These are phyloP conservation scores for Mesaphorura yosii DNA, from an alignment of 1,140 invertebrate species.

Conservation along the genomic window DNA sequence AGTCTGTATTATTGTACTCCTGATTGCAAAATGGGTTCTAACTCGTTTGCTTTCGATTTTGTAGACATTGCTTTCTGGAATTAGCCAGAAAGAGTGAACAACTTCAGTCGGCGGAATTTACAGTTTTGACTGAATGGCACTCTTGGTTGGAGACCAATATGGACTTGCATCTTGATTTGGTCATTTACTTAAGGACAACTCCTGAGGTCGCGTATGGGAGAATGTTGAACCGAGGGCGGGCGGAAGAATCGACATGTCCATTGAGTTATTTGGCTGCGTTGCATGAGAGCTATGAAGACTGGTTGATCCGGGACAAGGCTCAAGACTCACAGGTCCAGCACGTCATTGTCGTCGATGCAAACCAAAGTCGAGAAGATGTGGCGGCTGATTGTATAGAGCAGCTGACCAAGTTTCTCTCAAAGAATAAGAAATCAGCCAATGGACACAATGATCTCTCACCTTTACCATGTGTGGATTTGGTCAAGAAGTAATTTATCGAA, in stretches of 20 bases:
- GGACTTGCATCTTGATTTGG: constrained; percentile 41
- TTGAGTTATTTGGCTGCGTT: constrained; percentile 39
- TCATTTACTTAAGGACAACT: constrained; percentile 46
- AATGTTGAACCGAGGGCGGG: constrained; percentile 40
- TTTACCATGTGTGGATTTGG: no score
- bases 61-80: constrained; percentile 47
- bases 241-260: constrained; percentile 40
- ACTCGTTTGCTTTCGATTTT: constrained; percentile 11
- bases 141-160: constrained; percentile 40
- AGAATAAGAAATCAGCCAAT: not conserved
- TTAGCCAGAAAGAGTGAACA: constrained; percentile 40
- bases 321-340: not conserved
- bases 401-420: not conserved
- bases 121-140: constrained; percentile 44
- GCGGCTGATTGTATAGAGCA: constrained; percentile 7
- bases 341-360: constrained; percentile 27
- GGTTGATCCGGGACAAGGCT: constrained; percentile 13
- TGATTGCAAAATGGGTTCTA: constrained; percentile 12
- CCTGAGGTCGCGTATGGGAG: constrained; percentile 43
- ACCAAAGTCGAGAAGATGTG: constrained; percentile 25
- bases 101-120: constrained; percentile 41
- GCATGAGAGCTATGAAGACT: constrained; percentile 40
- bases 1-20: not conserved
- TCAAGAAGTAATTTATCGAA: no score
- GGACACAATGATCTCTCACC: not conserved